Base-by-base conservation (phyloP, 2,113 vertebrate genomes). In the Microtus richardsoni region DNA sequence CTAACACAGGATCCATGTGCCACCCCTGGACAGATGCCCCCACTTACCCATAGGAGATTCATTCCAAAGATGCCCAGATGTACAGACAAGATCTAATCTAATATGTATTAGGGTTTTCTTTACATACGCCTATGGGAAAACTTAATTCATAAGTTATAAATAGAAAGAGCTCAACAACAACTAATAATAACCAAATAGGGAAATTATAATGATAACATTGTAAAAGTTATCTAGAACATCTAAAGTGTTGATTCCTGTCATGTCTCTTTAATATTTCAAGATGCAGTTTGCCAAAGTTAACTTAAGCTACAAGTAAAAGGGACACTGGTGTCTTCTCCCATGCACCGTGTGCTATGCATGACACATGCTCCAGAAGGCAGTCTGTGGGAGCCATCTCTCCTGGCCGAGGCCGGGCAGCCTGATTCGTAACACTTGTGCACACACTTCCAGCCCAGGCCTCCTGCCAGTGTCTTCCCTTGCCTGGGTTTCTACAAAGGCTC, bases 281-380 rank as follows among this genome's bases (percentile, higher is more conserved):
- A 17, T 41, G 24, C 2, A 33, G 5, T 33, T 49, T 91, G 24
- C 8, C 41, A 17, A 10, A 54, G 44, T 24, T 30, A 41, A 80
- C 62, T 52, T 80, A 52, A 91, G 36, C 28, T 13, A 30, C 58
- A 77, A 33, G 26, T 47, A 10, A 47, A 47, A 60, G 71, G 39
- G 36, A 22, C 36, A 30, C 9, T 11, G 13, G 44, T 2, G 3
- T 28, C 9, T 3, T 60, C 11, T 19, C 7, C 11, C 19, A 2
- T 8, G 21, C 16, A 24, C 33, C 4, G 0, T 26, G n/a, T 17
- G 41, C 62, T 22, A 28, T 54, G 54, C 54, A 54, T 39, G 47
- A 11, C 41, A 41, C n/a, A 41, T 16, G 39, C 8, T 77, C 26
- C 30, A 78, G 12, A 44, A 10, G 21, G 22, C 3, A 21, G 28